phyloP scores from a whole-genome alignment of 2,113 vertebrate genomes.

The Neolamprologus caudopunctatus region DNA sequence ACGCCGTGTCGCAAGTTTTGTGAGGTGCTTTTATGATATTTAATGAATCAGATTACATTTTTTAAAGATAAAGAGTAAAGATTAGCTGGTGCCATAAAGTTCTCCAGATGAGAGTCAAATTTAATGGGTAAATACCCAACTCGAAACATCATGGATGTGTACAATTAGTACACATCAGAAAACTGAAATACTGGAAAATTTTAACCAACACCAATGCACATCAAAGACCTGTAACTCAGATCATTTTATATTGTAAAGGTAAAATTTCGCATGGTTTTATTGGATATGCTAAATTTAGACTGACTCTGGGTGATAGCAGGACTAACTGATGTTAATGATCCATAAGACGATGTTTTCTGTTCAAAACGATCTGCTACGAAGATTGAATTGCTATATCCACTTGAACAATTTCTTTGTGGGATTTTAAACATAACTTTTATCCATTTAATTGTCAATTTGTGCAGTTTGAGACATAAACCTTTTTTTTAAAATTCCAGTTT shows the following conservation, averaged over 20 bases:
- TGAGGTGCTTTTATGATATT: not conserved
- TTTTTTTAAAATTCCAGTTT: not conserved
- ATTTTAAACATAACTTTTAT: not conserved
- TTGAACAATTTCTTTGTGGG: not conserved
- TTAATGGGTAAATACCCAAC: not conserved
- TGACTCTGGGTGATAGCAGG: not conserved
- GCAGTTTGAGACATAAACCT: not conserved
- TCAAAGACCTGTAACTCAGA: not conserved
- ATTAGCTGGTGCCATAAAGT: not conserved
- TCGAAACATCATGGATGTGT: not conserved
- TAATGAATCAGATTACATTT: accelerated
- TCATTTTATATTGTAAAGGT: not conserved
- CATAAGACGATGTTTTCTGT: too few relatives aligned
- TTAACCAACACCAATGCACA: not conserved
- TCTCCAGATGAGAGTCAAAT: not conserved
- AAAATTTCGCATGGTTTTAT: accelerated
- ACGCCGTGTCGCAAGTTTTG: accelerated
- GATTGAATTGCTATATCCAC: not conserved
- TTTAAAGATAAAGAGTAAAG: not conserved
- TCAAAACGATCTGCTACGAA: accelerated
- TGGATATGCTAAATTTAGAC: not conserved
- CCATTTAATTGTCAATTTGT: not conserved
- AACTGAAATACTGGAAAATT: not conserved
- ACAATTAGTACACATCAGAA: not conserved
- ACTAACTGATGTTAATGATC: not conserved